Base-by-base conservation (phyloP, 2,797 vertebrate species). In the Miichthys miiuy region DNA sequence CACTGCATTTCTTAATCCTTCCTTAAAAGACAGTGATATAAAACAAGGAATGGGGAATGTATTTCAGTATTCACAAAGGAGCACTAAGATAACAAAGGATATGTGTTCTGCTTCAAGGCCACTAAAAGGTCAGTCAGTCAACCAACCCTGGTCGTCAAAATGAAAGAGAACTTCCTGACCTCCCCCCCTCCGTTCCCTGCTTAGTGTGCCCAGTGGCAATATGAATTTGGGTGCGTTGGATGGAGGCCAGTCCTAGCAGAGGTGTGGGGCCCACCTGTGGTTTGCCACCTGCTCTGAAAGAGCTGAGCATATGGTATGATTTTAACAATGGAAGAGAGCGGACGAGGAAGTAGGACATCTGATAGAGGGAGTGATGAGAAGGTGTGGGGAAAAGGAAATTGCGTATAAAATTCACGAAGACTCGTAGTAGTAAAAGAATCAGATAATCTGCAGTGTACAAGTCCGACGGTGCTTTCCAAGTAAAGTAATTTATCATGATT, bases 271-370 rank as follows among this genome's bases (percentile, higher is more conserved):
- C 78, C 67, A 78, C 92, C 89, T 88, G 88, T 9, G 73, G 89
- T 92, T 88, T 72, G 56, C 91, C 92, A 94, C 92, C 91, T 95
- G 92, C 87, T 92, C 90, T 18, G 46, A 87, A 41, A 61, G 70
- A 66, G 83, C 50, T 4, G 68, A 87, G 79, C 88, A 92, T 90
- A 92, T 90, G 89, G 84, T 87, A 74, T 56, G 73, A 72, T 86
- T 91, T 90, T 55, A 87, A 78, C 80, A 80, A 80, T 75, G 57
- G 52, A 71, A 23, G 5, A 72, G 66, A 71, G 64, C 85, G 71
- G 74, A 79, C 38, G 71, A 71, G 51, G 42, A 61, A 25, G 72
- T 41, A 55, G 38, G 27, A 27, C 38, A 55, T 21, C 6, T 17
- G 52, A 10, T 27, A 41, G 20, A 77, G 27, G 68, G 27, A 41